Evolutionary conservation across 2,113 vertebrate genomes (phyloP), one percentile per base, ranked within the genome.

Genomic region (Noctilio leporinus): DNA sequence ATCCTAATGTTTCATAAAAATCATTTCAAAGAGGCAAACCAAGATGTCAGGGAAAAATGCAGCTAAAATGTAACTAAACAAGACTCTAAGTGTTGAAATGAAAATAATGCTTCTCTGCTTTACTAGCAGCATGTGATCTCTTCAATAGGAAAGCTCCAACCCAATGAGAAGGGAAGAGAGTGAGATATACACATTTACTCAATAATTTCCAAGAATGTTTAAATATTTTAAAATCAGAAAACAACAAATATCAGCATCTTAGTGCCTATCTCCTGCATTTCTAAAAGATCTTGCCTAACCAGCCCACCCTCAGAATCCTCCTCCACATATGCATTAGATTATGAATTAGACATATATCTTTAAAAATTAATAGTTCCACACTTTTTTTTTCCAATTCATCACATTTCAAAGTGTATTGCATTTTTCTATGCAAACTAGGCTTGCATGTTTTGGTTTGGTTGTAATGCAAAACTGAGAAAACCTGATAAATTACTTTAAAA

Each of bases 1-100:
- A 84, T 67, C 55, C 9, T 75, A 89, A 82, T 75, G 53, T 86
- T 87, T 91, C 70, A 89, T 91, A 85, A 89, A 83, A 84, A 82
- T 65, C 45, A 73, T 77, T 94, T 92, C 59, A 80, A 73, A 35
- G 16, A 45, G 9, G 22, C 28, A 94, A 87, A 86, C 8, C 33
- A 67, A 86, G 3, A 70, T 80, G 8, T 89, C 51, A 80, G 28
- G 10, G 35, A 59, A 91, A 93, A 91, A 35, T 81, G 8, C 10
- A 81, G 17, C 30, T 93, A 86, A 93, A 17, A 67, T 91, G 20
- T 94, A 93, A 93, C 43, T 93, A 73, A 88, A 91, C 3, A 43
- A 77, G 40, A 65, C 10, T 70, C 72, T 81, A 77, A 93, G 20
- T 88, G 30, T 7, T 51, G 9, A 4, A 85, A 82, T 53, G 62